Evolutionary conservation across 1,140 invertebrate species (phyloP).

Genomic region (Atta texana): DNA sequence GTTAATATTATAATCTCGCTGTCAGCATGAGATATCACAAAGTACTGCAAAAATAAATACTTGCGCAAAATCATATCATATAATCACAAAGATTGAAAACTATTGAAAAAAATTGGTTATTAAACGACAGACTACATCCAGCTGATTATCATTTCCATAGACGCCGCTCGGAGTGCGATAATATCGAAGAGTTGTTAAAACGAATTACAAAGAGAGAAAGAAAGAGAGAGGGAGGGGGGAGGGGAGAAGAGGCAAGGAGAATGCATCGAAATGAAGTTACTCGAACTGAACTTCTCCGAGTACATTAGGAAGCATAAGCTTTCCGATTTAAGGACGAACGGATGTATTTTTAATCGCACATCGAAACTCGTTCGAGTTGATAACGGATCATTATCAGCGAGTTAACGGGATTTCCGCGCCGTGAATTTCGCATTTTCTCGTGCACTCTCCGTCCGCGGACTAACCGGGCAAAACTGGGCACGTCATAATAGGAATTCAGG

Average conservation of each 20-base stretch:
- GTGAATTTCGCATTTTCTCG: constrained; percentile 42
- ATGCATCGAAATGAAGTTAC: constrained; percentile 7
- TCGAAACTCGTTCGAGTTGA: constrained; percentile 39
- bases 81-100: neutral
- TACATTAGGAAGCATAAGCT: constrained; percentile 46
- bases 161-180: constrained; percentile 22
- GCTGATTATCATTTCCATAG: constrained; percentile 28
- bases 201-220: neutral
- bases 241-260: neutral
- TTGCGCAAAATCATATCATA: constrained; percentile 1
- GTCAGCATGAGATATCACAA: neutral
- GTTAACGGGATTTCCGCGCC: constrained; percentile 41
- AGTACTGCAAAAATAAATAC: constrained; percentile 6
- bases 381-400: constrained; percentile 46
- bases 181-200: constrained; percentile 20
- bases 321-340: constrained; percentile 37
- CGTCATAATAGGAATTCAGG: constrained; percentile 59
- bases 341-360: constrained; percentile 58
- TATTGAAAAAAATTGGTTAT: no score
- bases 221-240: neutral
- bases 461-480: constrained; percentile 50
- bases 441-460: neutral
- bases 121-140: neutral
- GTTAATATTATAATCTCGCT: constrained; percentile 41
- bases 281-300: constrained; percentile 22